Conservation (phyloP, 2,888 invertebrate species). For the Drosophila kokeensis region DNA sequence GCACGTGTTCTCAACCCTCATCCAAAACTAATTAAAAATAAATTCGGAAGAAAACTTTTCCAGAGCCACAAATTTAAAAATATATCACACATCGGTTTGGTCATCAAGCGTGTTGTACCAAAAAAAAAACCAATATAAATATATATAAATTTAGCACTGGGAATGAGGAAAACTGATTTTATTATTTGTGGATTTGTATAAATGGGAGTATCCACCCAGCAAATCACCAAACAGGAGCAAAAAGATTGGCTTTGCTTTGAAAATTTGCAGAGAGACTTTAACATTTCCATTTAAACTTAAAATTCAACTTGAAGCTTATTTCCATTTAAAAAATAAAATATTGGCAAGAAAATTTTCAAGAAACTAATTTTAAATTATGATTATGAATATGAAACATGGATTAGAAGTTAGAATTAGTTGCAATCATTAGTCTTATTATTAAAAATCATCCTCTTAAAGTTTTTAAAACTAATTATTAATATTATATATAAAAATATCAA, state of each 20-base stretch:
- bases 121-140: background rate
- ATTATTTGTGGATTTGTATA: no score
- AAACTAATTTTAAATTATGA: no score
- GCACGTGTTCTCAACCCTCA: constrained; percentile 55
- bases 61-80: constrained; percentile 50
- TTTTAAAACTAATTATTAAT: background rate
- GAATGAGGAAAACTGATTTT: background rate
- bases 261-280: background rate
- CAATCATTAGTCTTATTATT: background rate
- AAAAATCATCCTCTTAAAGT: background rate
- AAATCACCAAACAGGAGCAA: background rate
- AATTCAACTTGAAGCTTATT: background rate
- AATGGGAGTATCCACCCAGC: no score
- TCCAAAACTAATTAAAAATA: constrained; percentile 65
- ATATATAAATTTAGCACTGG: background rate
- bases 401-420: background rate
- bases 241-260: background rate
- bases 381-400: no score
- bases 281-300: background rate
- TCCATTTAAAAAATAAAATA: background rate
- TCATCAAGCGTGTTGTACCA: constrained; percentile 42
- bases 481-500: background rate
- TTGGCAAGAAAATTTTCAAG: no score
- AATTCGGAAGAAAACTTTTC: constrained; percentile 26
- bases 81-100: constrained; percentile 41